Percentiles rank a stretch among this genome's conserved stretches.
phyloP scores from a whole-genome alignment of 1,140 invertebrate genomes.

The Rhizoglyphus robini region DNA sequence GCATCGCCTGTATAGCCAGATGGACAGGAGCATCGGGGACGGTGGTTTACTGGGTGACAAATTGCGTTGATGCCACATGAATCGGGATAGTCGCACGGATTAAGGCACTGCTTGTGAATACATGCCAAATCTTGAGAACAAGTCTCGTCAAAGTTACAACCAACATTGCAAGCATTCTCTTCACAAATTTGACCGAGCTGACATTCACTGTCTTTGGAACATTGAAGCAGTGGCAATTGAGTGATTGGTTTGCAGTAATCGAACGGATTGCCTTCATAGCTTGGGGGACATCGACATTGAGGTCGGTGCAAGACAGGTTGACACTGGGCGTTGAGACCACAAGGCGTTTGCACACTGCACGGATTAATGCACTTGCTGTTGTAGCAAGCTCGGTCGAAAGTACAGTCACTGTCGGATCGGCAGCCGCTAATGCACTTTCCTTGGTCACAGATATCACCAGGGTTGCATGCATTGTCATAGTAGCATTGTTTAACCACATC shows the following conservation, averaged over 20 bases:
- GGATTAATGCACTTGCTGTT: constrained; percentile 58
- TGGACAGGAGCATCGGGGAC: constrained; percentile 57
- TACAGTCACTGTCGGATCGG: constrained; percentile 57
- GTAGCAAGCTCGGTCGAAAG: constrained; percentile 58
- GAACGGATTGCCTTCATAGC: constrained; percentile 65
- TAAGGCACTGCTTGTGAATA: constrained; percentile 52
- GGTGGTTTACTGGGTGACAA: constrained; percentile 58
- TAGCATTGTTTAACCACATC: constrained; percentile 12
- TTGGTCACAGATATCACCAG: constrained; percentile 54
- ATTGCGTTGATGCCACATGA: constrained; percentile 53
- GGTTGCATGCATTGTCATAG: constrained; percentile 37
- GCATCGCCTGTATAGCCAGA: constrained; percentile 61
- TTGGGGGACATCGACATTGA: constrained; percentile 60
- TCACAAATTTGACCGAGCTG: constrained; percentile 48
- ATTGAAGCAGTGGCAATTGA: constrained; percentile 18
- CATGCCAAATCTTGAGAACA: constrained; percentile 45
- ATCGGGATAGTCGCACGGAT: constrained; percentile 62
- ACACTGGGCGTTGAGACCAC: constrained; percentile 66
- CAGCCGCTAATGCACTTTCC: constrained; percentile 68
- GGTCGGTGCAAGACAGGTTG: constrained; percentile 59
- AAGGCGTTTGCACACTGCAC: constrained; percentile 43
- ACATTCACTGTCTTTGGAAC: constrained; percentile 58
- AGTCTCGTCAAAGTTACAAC: constrained; percentile 28
- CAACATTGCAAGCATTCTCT: constrained; percentile 51
- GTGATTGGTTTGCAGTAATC: constrained; percentile 38